A percentile compares a stretch with the other conserved stretches of the same genome.
Conservation (phyloP, 2,113 vertebrate genomes). For the Petrocephalus zakoni region DNA sequence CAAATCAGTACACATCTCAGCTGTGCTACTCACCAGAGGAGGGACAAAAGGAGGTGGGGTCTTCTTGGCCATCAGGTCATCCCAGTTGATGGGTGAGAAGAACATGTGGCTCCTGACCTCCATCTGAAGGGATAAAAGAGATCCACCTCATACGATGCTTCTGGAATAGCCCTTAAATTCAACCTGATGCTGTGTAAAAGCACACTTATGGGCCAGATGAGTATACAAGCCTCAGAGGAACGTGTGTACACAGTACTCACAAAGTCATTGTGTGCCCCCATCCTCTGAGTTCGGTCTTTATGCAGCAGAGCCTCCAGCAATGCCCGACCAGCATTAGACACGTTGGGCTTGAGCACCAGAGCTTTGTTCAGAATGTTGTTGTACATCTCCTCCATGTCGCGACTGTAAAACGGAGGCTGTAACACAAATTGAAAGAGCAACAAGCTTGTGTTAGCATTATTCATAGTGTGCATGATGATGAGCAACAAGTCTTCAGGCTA, state of each 20-base stretch:
- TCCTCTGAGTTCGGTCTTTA: conserved; percentile 64
- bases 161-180: not conserved
- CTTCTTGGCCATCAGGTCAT: conserved; percentile 69
- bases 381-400: conserved; percentile 74
- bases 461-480: not conserved
- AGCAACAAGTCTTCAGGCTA: not conserved
- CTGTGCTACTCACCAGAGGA: conserved; percentile 57
- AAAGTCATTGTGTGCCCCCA: conserved; percentile 65
- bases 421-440: not conserved
- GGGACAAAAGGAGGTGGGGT: conserved; percentile 64
- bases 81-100: conserved; percentile 73
- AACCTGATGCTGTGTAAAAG: not conserved
- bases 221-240: not conserved
- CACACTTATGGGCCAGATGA: not conserved
- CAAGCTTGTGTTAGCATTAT: not conserved
- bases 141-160: not conserved
- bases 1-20: not conserved
- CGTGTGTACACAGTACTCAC: conserved; percentile 46
- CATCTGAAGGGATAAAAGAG: conserved; percentile 43
- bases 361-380: conserved; percentile 70
- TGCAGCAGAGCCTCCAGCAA: conserved; percentile 67
- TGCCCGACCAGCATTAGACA: conserved; percentile 64
- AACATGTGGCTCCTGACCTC: conserved; percentile 66
- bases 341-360: conserved; percentile 65
- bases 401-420: conserved; percentile 72